Base-by-base conservation (phyloP, 2,797 vertebrate species). In the Denticeps clupeoides region DNA sequence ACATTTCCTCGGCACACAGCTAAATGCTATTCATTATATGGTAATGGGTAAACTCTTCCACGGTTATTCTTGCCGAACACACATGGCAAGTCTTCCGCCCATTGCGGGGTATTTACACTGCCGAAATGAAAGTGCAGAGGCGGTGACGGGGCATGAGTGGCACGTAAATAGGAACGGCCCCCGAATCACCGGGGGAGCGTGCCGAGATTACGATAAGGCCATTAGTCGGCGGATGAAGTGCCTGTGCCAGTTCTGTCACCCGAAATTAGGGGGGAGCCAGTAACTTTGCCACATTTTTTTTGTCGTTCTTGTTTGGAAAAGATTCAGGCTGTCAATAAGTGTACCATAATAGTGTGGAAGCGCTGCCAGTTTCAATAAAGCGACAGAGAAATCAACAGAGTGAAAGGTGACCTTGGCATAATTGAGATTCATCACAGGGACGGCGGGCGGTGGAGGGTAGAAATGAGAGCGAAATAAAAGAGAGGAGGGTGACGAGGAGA, bases 391-490 rank as follows among this genome's bases (percentile, higher is more conserved):
- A 82, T 85, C 82, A 80, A 56, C 46, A 38, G 62, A 77, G 77
- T 79, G 74, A 81, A 79, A 81, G 82, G 82, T 87, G 82, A 85
- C 84, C 83, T 85, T 84, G 82, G 74, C 67, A 75, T 85, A 83
- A 85, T 84, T 85, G 80, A 83, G 78, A 85, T 85, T 85, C 81
- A 85, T 85, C 80, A 79, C 76, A 70, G 73, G 64, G 77, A 69
- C 70, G 69, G 59, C 67, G 59, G 71, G 70, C 71, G 40, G 66
- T 58, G 59, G 70, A 73, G 70, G 64, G 67, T 69, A 77, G 67
- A 73, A 66, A 66, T 22, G 67, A 49, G 50, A 56, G 56, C 42
- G 33, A 63, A 50, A 42, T 18, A 23, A 28, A 38, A 33, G 50
- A 42, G 48, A 31, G 25, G 7, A 7, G 8, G 25, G 12, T 25